Percentiles rank a stretch among this genome's conserved stretches.
phyloP scores from a whole-genome alignment of 64 coral and sea anemone species.

The Trachythela sp. region DNA sequence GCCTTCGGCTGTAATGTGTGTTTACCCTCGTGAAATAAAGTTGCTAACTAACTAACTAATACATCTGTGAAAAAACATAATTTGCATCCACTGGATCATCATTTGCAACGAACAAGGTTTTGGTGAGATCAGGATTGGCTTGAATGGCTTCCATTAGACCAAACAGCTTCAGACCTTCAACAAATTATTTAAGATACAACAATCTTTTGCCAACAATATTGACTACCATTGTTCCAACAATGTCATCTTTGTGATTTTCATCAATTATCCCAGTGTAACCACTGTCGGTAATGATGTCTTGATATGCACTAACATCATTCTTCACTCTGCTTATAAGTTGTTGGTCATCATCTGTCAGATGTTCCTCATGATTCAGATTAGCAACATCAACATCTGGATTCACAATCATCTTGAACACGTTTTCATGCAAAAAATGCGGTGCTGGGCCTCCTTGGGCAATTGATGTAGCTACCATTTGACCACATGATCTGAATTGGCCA shows the following conservation, averaged over 20 bases:
- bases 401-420: neutral
- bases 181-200: neutral
- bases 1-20: too few relatives aligned
- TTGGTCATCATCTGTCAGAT: neutral
- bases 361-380: neutral
- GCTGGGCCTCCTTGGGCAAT: constrained; percentile 7
- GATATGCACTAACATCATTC: neutral
- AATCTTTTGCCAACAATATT: neutral
- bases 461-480: neutral
- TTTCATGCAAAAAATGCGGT: constrained; percentile 14
- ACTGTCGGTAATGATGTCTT: neutral
- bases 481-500: neutral
- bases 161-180: neutral
- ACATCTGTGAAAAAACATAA: neutral
- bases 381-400: neutral
- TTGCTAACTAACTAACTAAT: too few relatives aligned
- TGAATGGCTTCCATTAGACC: neutral
- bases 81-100: constrained; percentile 3
- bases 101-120: neutral
- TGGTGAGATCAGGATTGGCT: neutral
- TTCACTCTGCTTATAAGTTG: constrained; percentile 6
- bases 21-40: too few relatives aligned
- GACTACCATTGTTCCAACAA: constrained; percentile 9
- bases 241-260: neutral
- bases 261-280: neutral